Conservation (phyloP, 1,140 invertebrate species). For the Dermatophagoides farinae region DNA sequence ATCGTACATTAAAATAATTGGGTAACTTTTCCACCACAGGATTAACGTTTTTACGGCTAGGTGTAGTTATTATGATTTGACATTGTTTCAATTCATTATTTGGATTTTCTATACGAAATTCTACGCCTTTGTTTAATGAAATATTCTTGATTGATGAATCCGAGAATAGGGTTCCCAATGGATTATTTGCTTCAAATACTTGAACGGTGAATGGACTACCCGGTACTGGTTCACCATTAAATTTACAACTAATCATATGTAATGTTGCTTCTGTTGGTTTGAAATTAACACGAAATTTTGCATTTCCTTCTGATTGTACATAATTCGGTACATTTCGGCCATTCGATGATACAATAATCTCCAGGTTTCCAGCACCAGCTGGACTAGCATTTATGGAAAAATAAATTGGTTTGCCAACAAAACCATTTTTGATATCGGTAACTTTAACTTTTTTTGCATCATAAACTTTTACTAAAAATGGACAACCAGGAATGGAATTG, state of each 20-base stretch:
- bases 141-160: constrained; percentile 40
- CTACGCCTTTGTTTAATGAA: constrained; percentile 34
- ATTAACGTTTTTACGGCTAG: constrained; percentile 50
- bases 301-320: constrained; percentile 90
- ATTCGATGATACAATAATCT: constrained; percentile 93
- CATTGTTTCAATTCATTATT: constrained; percentile 25
- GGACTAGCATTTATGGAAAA: constrained; percentile 49
- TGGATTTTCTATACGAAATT: constrained; percentile 39
- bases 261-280: constrained; percentile 42
- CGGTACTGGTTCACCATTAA: constrained; percentile 81
- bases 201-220: constrained; percentile 67
- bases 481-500: constrained; percentile 71
- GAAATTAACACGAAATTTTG: constrained; percentile 83
- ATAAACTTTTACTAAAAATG: constrained; percentile 79
- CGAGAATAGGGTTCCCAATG: constrained; percentile 35
- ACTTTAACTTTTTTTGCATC: constrained; percentile 74
- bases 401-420: constrained; percentile 72
- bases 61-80: constrained; percentile 33
- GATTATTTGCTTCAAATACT: constrained; percentile 28
- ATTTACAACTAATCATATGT: constrained; percentile 53
- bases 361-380: constrained; percentile 74
- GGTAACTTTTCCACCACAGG: background rate
- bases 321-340: constrained; percentile 95
- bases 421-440: constrained; percentile 64
- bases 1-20: constrained; percentile 27